phyloP scores from a whole-genome alignment of 2,888 invertebrate genomes.

The Tachystola acroxantha region DNA sequence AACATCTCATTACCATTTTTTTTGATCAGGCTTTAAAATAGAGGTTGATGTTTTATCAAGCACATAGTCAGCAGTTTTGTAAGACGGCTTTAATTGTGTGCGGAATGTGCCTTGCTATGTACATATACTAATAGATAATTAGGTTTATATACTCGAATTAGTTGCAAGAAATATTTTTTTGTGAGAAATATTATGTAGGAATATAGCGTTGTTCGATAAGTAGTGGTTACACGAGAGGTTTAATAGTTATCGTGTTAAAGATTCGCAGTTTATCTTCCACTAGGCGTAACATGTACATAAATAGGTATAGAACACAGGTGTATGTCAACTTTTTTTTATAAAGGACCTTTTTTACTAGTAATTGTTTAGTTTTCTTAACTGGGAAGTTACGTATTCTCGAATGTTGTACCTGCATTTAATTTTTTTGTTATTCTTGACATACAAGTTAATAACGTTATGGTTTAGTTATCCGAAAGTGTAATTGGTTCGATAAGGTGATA shows the following conservation, averaged over 20 bases:
- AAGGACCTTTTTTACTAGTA: constrained; percentile 64
- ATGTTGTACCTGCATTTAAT: constrained; percentile 78
- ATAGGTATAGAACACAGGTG: constrained; percentile 61
- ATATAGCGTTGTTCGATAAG: constrained; percentile 63
- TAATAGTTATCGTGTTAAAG: constrained; percentile 72
- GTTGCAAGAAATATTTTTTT: constrained; percentile 75
- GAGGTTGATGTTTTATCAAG: constrained; percentile 68
- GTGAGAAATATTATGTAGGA: constrained; percentile 69
- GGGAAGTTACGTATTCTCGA: constrained; percentile 76
- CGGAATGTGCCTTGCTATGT: constrained; percentile 79
- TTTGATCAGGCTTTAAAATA: constrained; percentile 39
- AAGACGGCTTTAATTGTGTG: constrained; percentile 72
- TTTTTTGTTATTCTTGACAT: constrained; percentile 74
- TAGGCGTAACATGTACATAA: constrained; percentile 71
- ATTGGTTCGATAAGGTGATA: constrained; percentile 59
- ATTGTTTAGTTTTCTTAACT: constrained; percentile 69
- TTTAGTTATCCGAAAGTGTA: constrained; percentile 62
- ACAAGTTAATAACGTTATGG: constrained; percentile 63
- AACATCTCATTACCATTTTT: not conserved
- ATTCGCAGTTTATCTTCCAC: constrained; percentile 77
- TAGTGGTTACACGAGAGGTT: constrained; percentile 60
- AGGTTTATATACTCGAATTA: constrained; percentile 77
- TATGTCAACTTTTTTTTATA: constrained; percentile 58
- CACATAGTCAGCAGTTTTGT: constrained; percentile 63
- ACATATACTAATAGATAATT: constrained; percentile 58